Conservation (phyloP, 1,140 invertebrate genomes). For the Drosophila elegans region DNA sequence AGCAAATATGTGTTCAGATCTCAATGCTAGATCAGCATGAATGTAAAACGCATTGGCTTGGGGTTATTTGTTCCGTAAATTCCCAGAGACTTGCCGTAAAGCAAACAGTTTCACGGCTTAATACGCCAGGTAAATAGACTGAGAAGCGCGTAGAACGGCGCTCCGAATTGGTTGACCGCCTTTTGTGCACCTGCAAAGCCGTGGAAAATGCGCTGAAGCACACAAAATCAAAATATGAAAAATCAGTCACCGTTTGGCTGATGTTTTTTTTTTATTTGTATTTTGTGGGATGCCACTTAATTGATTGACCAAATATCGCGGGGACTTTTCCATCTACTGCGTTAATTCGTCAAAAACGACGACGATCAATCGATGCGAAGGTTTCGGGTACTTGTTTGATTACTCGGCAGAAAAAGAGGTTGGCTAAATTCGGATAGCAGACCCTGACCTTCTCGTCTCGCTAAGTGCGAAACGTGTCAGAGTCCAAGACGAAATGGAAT, state of each 20-base stretch:
- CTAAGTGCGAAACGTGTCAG: conserved; percentile 32
- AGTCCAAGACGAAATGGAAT: conserved; percentile 30
- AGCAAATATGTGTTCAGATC: conserved; percentile 34
- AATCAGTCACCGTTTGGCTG: not conserved
- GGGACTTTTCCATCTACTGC: conserved; percentile 5
- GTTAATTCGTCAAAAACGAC: conserved; percentile 39
- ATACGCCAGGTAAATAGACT: conserved; percentile 9
- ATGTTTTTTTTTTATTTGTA: not conserved
- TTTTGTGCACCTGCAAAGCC: not conserved
- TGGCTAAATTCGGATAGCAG: conserved; percentile 4
- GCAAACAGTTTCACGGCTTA: conserved; percentile 31
- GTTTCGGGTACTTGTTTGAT: conserved; percentile 22
- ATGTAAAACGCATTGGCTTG: conserved; percentile 12
- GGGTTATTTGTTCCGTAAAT: conserved; percentile 38
- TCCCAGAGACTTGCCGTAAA: conserved; percentile 8
- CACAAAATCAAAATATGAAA: conserved; percentile 13
- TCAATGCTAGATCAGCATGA: conserved; percentile 29
- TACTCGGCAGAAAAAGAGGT: conserved; percentile 18
- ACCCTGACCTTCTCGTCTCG: conserved; percentile 41
- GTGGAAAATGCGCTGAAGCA: conserved; percentile 6
- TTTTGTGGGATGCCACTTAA: not conserved
- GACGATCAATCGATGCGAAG: conserved; percentile 16
- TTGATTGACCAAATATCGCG: not conserved
- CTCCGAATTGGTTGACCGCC: conserved; percentile 2
- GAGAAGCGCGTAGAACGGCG: conserved; percentile 11